phyloP scores from a whole-genome alignment of 2,797 vertebrate genomes.

The Sorex maritimensis region DNA sequence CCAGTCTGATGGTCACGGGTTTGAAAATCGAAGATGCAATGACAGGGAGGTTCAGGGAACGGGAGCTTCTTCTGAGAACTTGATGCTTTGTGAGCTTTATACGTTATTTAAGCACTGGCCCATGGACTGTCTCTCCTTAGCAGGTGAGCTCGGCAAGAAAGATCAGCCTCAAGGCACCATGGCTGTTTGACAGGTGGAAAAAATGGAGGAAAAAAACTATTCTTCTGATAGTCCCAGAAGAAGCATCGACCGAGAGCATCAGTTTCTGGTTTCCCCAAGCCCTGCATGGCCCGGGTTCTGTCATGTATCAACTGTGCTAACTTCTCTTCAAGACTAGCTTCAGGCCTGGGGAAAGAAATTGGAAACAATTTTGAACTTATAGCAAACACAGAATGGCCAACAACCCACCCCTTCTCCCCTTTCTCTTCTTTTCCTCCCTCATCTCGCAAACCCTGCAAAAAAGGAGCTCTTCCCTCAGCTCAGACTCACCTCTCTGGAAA shows the following conservation, averaged over 20 bases:
- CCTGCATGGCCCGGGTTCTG: slow-evolving; percentile 17
- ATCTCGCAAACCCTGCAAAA: slow-evolving; percentile 22
- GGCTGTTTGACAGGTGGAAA: not conserved
- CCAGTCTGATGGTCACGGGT: slow-evolving; percentile 30
- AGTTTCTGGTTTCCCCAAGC: not conserved
- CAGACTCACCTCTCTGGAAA: slow-evolving; percentile 78
- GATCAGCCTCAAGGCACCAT: not conserved
- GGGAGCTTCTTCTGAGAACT: slow-evolving; percentile 57
- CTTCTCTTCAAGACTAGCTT: slow-evolving; percentile 58
- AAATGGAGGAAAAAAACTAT: not conserved
- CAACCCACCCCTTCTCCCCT: slow-evolving; percentile 5
- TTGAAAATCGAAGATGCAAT: slow-evolving; percentile 61
- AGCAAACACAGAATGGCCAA: slow-evolving; percentile 62
- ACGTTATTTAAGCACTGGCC: slow-evolving; percentile 48
- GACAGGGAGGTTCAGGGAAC: slow-evolving; percentile 51
- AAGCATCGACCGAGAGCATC: not conserved
- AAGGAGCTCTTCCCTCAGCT: slow-evolving; percentile 63
- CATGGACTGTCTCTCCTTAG: slow-evolving; percentile 54
- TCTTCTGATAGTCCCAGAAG: not conserved
- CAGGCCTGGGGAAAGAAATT: slow-evolving; percentile 76
- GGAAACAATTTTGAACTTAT: slow-evolving; percentile 69
- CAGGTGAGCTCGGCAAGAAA: not conserved
- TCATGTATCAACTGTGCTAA: slow-evolving; percentile 2
- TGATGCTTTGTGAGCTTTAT: slow-evolving; percentile 49
- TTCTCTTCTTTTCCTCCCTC: not conserved